Evolutionary conservation across 2,113 vertebrate genomes (phyloP), one percentile per base, ranked within the genome.

Genomic region (Bubalus kerabau): DNA sequence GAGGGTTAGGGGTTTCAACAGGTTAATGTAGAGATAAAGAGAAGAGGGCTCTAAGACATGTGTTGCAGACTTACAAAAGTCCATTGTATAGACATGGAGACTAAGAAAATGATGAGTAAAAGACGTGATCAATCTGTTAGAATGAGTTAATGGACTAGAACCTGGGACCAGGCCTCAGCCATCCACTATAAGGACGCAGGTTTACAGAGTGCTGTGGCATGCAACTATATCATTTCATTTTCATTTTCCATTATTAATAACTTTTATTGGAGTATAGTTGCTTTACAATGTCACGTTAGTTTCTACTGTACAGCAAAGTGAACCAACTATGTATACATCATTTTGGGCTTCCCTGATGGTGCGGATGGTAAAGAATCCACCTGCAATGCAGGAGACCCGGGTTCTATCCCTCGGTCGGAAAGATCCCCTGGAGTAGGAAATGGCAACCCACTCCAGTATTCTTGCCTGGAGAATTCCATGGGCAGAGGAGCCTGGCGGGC

Each of bases 311-410:
- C 36, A 76, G 36, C 71, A 76, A 26, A 76, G 11, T 43, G 71
- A 76, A 14, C 12, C 71, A 43, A 43, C 21, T 43, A 24, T 43
- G n/a, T 21, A 71, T 10, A 40, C 19, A 71, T 71, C 19, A 23
- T 71, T 36, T 71, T 23, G 67, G 67, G 19, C n/a, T 71, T 71
- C n/a, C 67, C 19, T 1, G 0, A 21, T 12, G n/a, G 19, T 23
- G 5, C 9, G 36, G n/a, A 36, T 71, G n/a, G n/a, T 40, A 40
- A 71, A 71, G 67, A 71, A 71, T 36, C n/a, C 67, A 71, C 67
- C n/a, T 0, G 10, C n/a, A 40, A 3, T 23, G 67, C 10, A 71
- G 67, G 19, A 71, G 10, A 12, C 10, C 4, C 0, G 0, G n/a
- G 9, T 71, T 36, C n/a, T 71, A 40, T 21, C n/a, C n/a, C 9